phyloP scores from a whole-genome alignment of 2,113 vertebrate genomes.

The Actenoides hombroni region DNA sequence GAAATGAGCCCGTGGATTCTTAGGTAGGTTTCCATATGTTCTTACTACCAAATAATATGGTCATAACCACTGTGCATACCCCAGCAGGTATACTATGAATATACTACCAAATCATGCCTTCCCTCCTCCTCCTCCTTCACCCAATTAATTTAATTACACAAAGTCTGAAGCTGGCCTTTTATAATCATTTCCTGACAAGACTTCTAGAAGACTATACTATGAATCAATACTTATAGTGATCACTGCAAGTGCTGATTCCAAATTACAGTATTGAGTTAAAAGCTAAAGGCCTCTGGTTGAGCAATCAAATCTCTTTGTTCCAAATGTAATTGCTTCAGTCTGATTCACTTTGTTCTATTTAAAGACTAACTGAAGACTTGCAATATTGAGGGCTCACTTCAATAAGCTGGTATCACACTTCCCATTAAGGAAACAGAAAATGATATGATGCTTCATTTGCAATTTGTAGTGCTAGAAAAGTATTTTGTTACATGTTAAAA shows the following conservation, averaged over 20 bases:
- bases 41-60: background rate
- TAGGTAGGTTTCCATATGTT: background rate
- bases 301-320: constrained; percentile 34
- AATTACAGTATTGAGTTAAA: background rate
- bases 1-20: background rate
- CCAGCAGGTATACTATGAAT: background rate
- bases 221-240: constrained; percentile 10
- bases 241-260: background rate
- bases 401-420: background rate
- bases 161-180: background rate
- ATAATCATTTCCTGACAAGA: constrained; percentile 9
- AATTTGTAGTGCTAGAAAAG: background rate
- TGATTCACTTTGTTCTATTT: constrained; percentile 42
- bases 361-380: background rate
- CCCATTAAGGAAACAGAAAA: background rate
- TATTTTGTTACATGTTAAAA: background rate
- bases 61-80: background rate
- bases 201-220: background rate
- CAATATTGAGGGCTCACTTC: background rate
- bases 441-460: background rate
- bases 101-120: background rate
- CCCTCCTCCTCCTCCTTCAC: background rate
- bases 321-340: background rate
- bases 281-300: background rate
- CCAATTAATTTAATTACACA: background rate